Evolutionary conservation across 2,888 invertebrate genomes (phyloP).

Genomic region (Harpalus rufipes): DNA sequence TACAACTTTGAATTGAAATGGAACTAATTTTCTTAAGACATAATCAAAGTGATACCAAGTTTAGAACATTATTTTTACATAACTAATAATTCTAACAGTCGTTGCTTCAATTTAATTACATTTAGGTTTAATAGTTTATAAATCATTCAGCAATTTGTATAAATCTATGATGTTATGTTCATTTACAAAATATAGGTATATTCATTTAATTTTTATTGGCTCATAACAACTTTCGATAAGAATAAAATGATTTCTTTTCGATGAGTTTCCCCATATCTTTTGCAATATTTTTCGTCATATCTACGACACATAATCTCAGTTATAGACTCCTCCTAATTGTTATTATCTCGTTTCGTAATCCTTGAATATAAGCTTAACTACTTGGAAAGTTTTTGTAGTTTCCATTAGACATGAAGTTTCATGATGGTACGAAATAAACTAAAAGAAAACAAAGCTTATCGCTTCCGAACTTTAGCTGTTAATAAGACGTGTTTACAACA

Average conservation of each 20-base stretch:
- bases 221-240: too few species aligned
- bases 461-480: conserved; percentile 43
- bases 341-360: conserved; percentile 55
- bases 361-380: conserved; percentile 41
- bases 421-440: conserved; percentile 23
- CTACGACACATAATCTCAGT: neutral
- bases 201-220: too few species aligned
- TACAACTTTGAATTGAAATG: conserved; percentile 10
- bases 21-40: neutral
- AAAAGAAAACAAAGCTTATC: conserved; percentile 49
- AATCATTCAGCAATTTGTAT: too few species aligned
- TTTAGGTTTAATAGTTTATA: too few species aligned
- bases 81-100: neutral
- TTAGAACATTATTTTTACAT: neutral
- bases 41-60: neutral
- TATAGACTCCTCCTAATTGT: conserved; percentile 45
- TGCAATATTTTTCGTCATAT: neutral
- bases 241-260: too few species aligned
- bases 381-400: conserved; percentile 38
- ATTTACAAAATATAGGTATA: too few species aligned
- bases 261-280: too few species aligned
- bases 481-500: conserved; percentile 46
- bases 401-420: conserved; percentile 38
- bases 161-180: too few species aligned
- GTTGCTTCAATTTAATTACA: too few species aligned